Conservation (phyloP, 2,888 invertebrate genomes). For the Cecidostiba fungosa region DNA sequence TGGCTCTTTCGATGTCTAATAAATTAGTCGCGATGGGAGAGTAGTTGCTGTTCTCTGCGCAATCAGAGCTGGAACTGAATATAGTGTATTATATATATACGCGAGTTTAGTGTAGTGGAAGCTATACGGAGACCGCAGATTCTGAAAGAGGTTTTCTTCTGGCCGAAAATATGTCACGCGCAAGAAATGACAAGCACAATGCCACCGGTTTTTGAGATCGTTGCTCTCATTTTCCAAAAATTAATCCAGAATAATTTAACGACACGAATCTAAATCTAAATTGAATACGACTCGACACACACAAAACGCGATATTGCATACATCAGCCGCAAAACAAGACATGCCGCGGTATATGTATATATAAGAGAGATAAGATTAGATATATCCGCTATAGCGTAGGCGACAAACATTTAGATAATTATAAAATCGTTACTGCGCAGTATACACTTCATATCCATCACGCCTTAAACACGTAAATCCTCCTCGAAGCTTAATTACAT, state of each 20-base stretch:
- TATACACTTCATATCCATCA: neutral
- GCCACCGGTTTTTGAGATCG: neutral
- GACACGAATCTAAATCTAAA: neutral
- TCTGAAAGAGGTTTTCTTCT: neutral
- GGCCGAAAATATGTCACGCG: neutral
- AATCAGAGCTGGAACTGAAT: neutral
- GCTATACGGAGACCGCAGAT: neutral
- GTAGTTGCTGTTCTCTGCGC: neutral
- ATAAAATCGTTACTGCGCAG: constrained; percentile 13
- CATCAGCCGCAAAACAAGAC: neutral
- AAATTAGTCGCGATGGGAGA: neutral
- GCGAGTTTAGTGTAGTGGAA: neutral
- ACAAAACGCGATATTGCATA: neutral
- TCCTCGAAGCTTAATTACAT: neutral
- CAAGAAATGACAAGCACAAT: neutral
- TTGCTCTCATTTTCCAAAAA: neutral
- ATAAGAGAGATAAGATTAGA: constrained; percentile 46
- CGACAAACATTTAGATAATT: constrained; percentile 33
- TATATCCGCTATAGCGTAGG: neutral
- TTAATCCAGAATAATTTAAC: neutral
- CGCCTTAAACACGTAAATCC: neutral
- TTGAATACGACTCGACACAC: neutral
- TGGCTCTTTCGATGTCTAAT: neutral
- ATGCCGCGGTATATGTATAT: too few relatives aligned
- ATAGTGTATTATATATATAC: neutral